A percentile compares a stretch with the other conserved stretches of the same genome.
These are phyloP conservation scores for Phoxinus dragarum DNA, from an alignment of 2,797 vertebrate species.

Conservation along the genomic window DNA sequence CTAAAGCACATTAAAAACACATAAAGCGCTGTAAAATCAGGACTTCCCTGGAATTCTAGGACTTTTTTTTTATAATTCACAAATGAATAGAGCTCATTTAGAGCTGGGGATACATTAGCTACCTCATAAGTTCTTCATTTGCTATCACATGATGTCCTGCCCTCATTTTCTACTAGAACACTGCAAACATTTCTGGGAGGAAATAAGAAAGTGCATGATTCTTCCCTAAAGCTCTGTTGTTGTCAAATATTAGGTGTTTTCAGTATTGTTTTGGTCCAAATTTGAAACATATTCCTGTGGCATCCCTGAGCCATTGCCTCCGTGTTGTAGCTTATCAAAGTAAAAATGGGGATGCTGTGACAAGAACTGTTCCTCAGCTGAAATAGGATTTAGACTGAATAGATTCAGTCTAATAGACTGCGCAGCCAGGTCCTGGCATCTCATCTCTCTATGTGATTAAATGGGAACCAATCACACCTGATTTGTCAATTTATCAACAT, in stretches of 20 bases:
- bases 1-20: slow-evolving; percentile 56
- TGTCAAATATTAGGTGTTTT: slow-evolving; percentile 24
- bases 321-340: slow-evolving; percentile 62
- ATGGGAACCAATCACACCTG: slow-evolving; percentile 70
- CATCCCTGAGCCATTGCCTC: slow-evolving; percentile 51
- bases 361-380: slow-evolving; percentile 61
- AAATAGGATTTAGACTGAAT: slow-evolving; percentile 64
- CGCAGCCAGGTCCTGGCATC: slow-evolving; percentile 64
- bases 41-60: slow-evolving; percentile 49
- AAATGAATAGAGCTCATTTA: slow-evolving; percentile 12
- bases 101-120: not conserved
- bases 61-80: slow-evolving; percentile 57
- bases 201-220: not conserved
- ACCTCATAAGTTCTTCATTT: not conserved
- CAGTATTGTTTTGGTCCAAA: slow-evolving; percentile 3
- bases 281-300: not conserved
- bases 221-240: not conserved
- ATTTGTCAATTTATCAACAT: slow-evolving; percentile 79
- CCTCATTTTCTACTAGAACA: not conserved
- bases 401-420: slow-evolving; percentile 68
- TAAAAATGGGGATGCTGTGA: slow-evolving; percentile 63
- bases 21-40: slow-evolving; percentile 49
- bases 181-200: not conserved
- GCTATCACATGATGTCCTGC: not conserved
- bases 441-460: slow-evolving; percentile 75